A percentile compares a stretch with the other conserved stretches of the same genome.
phyloP scores from a whole-genome alignment of 1,140 invertebrate genomes.

The Agrypnia vestita region DNA sequence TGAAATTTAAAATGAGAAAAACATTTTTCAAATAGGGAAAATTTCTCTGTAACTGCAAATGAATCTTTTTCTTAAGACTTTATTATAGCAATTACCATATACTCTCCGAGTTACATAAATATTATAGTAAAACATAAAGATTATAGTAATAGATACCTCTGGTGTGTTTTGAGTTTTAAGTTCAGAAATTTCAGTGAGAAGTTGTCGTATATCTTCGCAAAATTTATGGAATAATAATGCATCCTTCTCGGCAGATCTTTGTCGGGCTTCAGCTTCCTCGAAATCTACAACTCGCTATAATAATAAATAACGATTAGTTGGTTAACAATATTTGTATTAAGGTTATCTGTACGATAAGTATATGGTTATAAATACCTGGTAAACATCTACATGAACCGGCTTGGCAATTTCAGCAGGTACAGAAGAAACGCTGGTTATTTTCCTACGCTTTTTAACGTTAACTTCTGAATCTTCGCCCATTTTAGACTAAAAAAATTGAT shows the following conservation, averaged over 20 bases:
- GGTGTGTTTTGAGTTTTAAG: constrained; percentile 75
- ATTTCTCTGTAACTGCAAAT: too few relatives aligned
- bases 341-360: background rate
- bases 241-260: constrained; percentile 79
- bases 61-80: too few relatives aligned
- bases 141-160: constrained; percentile 65
- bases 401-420: constrained; percentile 41
- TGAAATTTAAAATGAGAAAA: too few relatives aligned
- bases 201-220: constrained; percentile 78
- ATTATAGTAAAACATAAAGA: too few relatives aligned
- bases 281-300: constrained; percentile 73
- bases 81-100: too few relatives aligned
- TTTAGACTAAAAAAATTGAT: background rate
- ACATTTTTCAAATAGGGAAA: too few relatives aligned
- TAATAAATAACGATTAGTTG: constrained; percentile 15
- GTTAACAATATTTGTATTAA: background rate
- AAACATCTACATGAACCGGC: constrained; percentile 38
- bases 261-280: constrained; percentile 83
- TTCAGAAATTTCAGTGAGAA: constrained; percentile 78
- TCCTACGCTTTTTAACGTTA: constrained; percentile 48
- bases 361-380: constrained; percentile 40
- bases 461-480: constrained; percentile 49
- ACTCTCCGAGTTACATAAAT: too few relatives aligned
- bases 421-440: constrained; percentile 49
- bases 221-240: constrained; percentile 79